Conservation (phyloP, 2,113 vertebrate genomes). For the Meleagris gallopavo region DNA sequence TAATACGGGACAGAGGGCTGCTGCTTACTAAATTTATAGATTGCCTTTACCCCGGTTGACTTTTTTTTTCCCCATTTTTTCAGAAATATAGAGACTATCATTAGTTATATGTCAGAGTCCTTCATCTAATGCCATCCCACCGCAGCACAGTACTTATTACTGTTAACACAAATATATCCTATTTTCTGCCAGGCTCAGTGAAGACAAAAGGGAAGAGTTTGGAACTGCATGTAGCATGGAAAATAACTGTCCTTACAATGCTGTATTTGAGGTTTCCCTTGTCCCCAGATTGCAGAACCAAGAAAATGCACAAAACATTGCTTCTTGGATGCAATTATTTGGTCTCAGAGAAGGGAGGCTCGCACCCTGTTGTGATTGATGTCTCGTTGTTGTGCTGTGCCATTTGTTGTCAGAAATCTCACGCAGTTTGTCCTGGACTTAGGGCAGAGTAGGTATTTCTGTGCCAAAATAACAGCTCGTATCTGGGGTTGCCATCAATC, state of each 20-base stretch:
- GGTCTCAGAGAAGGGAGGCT: not conserved
- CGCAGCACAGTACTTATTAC: not conserved
- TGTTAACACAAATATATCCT: not conserved
- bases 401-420: not conserved
- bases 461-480: not conserved
- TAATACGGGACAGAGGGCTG: not conserved
- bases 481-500: not conserved
- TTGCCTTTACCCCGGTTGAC: not conserved
- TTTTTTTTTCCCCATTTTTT: not conserved
- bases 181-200: not conserved
- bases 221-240: not conserved
- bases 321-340: not conserved
- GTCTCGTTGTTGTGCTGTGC: not conserved
- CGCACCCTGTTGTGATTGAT: not conserved
- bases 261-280: too few relatives aligned
- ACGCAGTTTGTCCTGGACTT: not conserved
- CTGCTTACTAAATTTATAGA: not conserved
- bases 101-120: not conserved
- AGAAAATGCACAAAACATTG: not conserved
- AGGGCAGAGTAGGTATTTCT: too few relatives aligned
- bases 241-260: not conserved
- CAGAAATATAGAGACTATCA: rapidly evolving
- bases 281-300: not conserved
- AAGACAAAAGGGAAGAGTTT: not conserved
- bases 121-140: too few relatives aligned